Evolutionary conservation across 2,888 invertebrate species (phyloP).

Genomic region (Catocala fraxini): DNA sequence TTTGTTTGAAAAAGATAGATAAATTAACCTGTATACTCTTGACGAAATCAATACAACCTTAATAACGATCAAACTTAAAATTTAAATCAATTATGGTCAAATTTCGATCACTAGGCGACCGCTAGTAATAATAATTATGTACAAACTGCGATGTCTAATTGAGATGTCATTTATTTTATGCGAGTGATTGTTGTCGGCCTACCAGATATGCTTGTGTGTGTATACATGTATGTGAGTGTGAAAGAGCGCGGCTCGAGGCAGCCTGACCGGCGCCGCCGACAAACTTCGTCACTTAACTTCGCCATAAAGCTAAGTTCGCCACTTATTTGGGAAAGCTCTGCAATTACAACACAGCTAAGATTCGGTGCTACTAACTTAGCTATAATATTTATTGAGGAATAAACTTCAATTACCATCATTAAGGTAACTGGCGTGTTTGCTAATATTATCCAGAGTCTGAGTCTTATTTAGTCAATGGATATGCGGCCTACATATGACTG

Average conservation of each 20-base stretch:
- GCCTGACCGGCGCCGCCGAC: constrained; percentile 66
- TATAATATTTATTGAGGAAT: constrained; percentile 53
- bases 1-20: too few relatives aligned
- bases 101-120: too few relatives aligned
- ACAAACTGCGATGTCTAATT: too few relatives aligned
- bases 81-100: too few relatives aligned
- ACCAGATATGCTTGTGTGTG: not conserved
- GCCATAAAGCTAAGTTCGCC: constrained; percentile 70
- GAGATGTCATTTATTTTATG: not conserved
- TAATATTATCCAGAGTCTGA: not conserved
- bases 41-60: too few relatives aligned
- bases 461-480: constrained; percentile 14
- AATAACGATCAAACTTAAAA: too few relatives aligned
- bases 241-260: constrained; percentile 29
- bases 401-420: constrained; percentile 50
- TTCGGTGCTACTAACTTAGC: constrained; percentile 55
- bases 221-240: not conserved
- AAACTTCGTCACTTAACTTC: constrained; percentile 71
- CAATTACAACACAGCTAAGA: constrained; percentile 64
- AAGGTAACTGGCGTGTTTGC: not conserved
- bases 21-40: too few relatives aligned
- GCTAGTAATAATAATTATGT: too few relatives aligned
- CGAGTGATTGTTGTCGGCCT: not conserved
- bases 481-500: constrained; percentile 13
- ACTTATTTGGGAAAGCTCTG: constrained; percentile 63